Conservation (phyloP, 2,113 vertebrate species). For the Anseranas semipalmata region DNA sequence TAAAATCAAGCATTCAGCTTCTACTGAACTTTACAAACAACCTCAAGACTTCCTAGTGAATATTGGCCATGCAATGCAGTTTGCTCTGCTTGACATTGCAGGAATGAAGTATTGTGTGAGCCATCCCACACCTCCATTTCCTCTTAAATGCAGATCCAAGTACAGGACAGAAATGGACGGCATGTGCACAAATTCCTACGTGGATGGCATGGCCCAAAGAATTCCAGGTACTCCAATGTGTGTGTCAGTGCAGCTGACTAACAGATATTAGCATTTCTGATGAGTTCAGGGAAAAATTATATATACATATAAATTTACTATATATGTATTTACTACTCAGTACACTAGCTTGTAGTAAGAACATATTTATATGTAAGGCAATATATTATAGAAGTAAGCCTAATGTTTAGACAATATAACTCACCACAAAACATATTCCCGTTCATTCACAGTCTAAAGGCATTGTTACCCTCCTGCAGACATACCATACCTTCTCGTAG, state of each 20-base stretch:
- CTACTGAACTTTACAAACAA: not conserved
- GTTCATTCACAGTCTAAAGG: not conserved
- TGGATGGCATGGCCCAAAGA: not conserved
- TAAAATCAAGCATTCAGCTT: not conserved
- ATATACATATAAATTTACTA: not conserved
- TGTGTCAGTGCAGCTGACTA: not conserved
- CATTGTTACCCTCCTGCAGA: not conserved
- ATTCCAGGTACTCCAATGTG: not conserved
- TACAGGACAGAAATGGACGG: accelerated
- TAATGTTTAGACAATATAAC: not conserved
- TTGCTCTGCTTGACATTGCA: not conserved
- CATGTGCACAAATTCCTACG: accelerated
- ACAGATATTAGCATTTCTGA: not conserved
- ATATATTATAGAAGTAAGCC: not conserved
- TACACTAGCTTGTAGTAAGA: not conserved
- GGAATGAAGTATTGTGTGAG: not conserved
- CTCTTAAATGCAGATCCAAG: not conserved
- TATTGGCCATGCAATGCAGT: too few species aligned
- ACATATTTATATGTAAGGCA: too few species aligned
- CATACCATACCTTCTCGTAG: not conserved
- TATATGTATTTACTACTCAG: not conserved
- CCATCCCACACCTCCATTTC: not conserved
- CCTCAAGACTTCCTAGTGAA: not conserved
- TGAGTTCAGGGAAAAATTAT: not conserved
- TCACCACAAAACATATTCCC: not conserved